A percentile compares a stretch with the other conserved stretches of the same genome.
phyloP scores from a whole-genome alignment of 2,113 vertebrate species.

The Zosterops hypoxanthus region DNA sequence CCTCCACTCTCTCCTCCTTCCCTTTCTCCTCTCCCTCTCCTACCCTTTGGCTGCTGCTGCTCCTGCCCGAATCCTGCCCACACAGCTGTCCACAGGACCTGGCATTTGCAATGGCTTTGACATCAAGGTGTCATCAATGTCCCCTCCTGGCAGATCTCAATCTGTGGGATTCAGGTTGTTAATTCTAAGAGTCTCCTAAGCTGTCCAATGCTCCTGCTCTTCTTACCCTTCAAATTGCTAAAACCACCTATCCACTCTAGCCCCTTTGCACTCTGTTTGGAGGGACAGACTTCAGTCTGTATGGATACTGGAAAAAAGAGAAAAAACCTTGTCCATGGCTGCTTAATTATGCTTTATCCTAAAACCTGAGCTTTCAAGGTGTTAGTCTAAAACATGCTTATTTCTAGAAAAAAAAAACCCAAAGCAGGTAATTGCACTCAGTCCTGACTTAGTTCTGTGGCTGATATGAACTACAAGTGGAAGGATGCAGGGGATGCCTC shows the following conservation, averaged over 20 bases:
- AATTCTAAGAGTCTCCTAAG: neutral
- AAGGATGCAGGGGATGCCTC: neutral
- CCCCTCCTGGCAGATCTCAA: neutral
- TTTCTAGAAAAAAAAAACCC: neutral
- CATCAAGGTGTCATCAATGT: neutral
- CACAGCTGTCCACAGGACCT: neutral
- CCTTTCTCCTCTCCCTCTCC: neutral
- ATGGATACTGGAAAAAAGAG: neutral
- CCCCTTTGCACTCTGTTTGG: neutral
- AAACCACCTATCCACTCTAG: neutral
- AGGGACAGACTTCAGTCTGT: neutral
- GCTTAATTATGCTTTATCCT: neutral
- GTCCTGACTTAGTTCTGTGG: neutral
- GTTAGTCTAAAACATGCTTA: neutral
- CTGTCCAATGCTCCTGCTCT: neutral
- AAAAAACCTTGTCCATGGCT: neutral
- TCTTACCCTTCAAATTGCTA: neutral
- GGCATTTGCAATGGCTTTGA: neutral
- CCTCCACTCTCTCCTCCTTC: conserved; percentile 1
- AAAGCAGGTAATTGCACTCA: neutral
- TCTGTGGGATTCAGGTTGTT: neutral
- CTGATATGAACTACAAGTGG: neutral
- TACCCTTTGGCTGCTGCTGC: neutral
- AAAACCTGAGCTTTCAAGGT: neutral
- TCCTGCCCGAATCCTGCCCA: neutral